A percentile compares a stretch with the other conserved stretches of the same genome.
Conservation (phyloP, 1,140 invertebrate species). For the Phthorimaea operculella region DNA sequence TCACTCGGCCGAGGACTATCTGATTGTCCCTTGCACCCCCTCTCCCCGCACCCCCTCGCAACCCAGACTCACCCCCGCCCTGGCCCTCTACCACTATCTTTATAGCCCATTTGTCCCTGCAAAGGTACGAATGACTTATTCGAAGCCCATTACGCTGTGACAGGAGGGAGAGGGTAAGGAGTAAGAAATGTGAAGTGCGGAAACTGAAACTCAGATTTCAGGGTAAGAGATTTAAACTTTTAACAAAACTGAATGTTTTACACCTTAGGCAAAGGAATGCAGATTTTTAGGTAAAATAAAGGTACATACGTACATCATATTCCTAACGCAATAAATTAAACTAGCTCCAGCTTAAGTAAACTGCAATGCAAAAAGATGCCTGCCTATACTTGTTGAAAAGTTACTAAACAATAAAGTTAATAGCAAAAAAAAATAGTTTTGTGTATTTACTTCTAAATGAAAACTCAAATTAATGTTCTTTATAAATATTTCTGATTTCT, state of each 20-base stretch:
- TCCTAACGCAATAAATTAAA: too few relatives aligned
- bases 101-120: background rate
- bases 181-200: background rate
- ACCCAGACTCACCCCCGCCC: background rate
- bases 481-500: background rate
- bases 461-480: background rate
- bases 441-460: background rate
- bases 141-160: background rate
- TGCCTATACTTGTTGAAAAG: too few relatives aligned
- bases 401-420: background rate
- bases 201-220: background rate
- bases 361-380: too few relatives aligned
- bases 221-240: too few relatives aligned
- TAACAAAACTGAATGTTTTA: too few relatives aligned
- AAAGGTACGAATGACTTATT: conserved; percentile 1
- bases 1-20: background rate
- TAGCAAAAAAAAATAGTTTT: background rate
- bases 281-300: too few relatives aligned
- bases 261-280: too few relatives aligned
- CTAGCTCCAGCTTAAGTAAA: too few relatives aligned
- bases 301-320: too few relatives aligned
- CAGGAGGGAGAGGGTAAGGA: background rate
- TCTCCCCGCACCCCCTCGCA: background rate
- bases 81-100: background rate
- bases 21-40: background rate